A percentile compares a stretch with the other conserved stretches of the same genome.
phyloP scores from a whole-genome alignment of 2,113 vertebrate species.

The Forbesichthys agassizii region DNA sequence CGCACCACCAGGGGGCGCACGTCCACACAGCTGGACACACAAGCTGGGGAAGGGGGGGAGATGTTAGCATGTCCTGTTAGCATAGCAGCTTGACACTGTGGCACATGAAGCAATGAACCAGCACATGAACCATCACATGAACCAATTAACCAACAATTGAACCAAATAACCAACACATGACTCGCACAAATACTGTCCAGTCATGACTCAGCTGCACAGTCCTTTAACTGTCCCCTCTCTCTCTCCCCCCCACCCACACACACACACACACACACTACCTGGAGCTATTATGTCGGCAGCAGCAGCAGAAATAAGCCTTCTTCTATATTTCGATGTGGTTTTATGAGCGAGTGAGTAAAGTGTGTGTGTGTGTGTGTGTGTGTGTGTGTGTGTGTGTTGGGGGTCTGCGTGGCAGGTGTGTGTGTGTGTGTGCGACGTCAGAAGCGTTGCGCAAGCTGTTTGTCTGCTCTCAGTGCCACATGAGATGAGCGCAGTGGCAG shows the following conservation, averaged over 20 bases:
- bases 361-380: slow-evolving; percentile 25
- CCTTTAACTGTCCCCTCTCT: not conserved
- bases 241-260: not conserved
- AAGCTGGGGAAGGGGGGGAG: slow-evolving; percentile 65
- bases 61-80: not conserved
- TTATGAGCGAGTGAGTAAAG: slow-evolving; percentile 14
- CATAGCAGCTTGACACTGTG: not conserved
- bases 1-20: slow-evolving; percentile 81
- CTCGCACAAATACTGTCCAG: not conserved
- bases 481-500: slow-evolving; percentile 28
- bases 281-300: slow-evolving; percentile 27
- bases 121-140: too few relatives aligned
- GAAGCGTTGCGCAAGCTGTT: slow-evolving; percentile 72
- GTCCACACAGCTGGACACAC: slow-evolving; percentile 73
- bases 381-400: slow-evolving; percentile 20
- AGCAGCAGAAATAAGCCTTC: slow-evolving; percentile 7
- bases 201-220: not conserved
- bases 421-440: slow-evolving; percentile 31
- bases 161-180: too few relatives aligned
- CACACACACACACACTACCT: not conserved
- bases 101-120: too few relatives aligned
- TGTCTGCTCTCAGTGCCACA: slow-evolving; percentile 62
- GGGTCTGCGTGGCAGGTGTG: slow-evolving; percentile 26
- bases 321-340: slow-evolving; percentile 5
- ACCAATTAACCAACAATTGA: too few relatives aligned